Evolutionary conservation across 2,797 vertebrate genomes (phyloP).

Genomic region (Dryobates pubescens): DNA sequence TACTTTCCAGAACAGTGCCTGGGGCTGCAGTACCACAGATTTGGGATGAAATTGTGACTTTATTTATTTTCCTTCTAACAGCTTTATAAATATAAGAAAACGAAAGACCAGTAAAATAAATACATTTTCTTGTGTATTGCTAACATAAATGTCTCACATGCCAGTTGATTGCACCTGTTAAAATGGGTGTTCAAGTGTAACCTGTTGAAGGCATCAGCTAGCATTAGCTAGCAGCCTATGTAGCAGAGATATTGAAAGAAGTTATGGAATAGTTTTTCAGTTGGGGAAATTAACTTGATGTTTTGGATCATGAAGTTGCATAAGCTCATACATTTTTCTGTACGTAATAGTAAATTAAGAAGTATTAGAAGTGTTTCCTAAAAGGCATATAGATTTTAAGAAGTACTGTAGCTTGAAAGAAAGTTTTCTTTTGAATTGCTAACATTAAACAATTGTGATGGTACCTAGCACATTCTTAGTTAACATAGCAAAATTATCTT

Average conservation of each 20-base stretch:
- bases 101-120: neutral
- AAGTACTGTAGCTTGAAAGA: neutral
- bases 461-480: neutral
- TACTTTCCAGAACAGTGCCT: neutral
- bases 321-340: neutral
- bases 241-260: neutral
- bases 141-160: neutral
- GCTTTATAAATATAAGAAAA: neutral
- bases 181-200: neutral
- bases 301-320: neutral
- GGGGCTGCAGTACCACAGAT: neutral
- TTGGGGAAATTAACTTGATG: neutral
- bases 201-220: neutral
- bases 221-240: neutral
- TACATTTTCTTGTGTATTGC: neutral
- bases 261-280: neutral
- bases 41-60: conserved; percentile 4
- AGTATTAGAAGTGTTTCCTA: neutral
- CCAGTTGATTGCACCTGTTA: neutral
- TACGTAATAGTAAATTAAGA: neutral
- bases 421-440: neutral
- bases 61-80: conserved; percentile 11
- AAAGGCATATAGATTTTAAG: neutral
- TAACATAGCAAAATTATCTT: neutral
- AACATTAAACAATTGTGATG: neutral